Base-by-base conservation (phyloP, 1,140 invertebrate genomes). In the Bombus waltoni region DNA sequence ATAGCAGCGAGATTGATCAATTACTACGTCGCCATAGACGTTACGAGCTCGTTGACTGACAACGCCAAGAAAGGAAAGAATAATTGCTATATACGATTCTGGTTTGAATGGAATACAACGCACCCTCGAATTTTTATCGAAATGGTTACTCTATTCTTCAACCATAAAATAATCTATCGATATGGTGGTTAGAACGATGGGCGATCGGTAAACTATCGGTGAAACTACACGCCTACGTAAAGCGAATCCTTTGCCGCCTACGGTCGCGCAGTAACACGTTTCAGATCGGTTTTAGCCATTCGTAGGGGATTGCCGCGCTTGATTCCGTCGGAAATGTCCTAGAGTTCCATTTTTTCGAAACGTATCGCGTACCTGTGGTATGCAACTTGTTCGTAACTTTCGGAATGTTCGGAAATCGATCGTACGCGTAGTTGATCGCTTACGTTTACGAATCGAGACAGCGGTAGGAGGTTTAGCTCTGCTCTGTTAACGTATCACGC, bases 111-210 rank as follows among this genome's bases (percentile, higher is more conserved):
- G 40, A 22, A n/a, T 38, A 13, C 25, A 38, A 32, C 32, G 32
- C 47, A 68, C 44, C 6, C n/a, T 13, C 22, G 32, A 85, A 85
- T 85, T 74, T 85, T 81, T 74, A 74, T 85, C 78, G 71, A 18
- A n/a, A 66, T 57, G 57, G 68, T 68, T 85, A 81, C 28, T 59
- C 57, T 57, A 66, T 81, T 85, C 32, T 70, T 85, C 35, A 35
- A 40, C 59, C 38, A 68, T 85, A 73, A 85, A 81, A 81, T 74
- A n/a, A 81, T 85, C 57, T 74, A 78, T 85, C 83, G 44, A 70
- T 80, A 35, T 28, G 6, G 62, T 59, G 15, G 66, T 3, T 70
- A 44, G n/a, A 71, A 47, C 81, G 81, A 83, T 70, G 59, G 38
- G 35, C 81, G 82, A 84, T 84, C 75, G 22, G 53, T 15, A 35